Conservation (phyloP, 2,113 vertebrate species). For the Corydoras sp. region DNA sequence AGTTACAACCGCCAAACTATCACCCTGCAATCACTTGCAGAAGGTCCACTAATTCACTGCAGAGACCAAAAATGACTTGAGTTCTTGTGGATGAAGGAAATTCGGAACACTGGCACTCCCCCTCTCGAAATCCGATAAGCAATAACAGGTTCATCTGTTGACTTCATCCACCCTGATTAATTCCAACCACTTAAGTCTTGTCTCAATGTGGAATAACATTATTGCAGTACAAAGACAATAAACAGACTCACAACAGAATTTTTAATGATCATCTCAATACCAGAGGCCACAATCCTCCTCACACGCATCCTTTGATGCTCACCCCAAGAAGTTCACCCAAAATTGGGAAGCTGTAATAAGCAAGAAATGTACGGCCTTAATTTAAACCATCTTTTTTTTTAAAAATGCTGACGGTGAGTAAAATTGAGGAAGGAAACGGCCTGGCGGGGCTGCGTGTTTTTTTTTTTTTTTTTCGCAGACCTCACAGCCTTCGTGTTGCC, state of each 20-base stretch:
- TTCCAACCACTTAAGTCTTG: constrained; percentile 19
- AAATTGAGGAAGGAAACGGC: constrained; percentile 17
- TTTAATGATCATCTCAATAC: constrained; percentile 29
- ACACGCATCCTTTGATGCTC: constrained; percentile 18
- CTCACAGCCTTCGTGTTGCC: constrained; percentile 17
- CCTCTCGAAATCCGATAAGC: background rate
- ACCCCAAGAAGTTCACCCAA: background rate
- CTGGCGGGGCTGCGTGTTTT: constrained; percentile 18
- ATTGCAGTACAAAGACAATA: constrained; percentile 16
- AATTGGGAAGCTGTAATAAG: constrained; percentile 11
- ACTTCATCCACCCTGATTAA: constrained; percentile 18
- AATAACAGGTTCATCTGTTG: constrained; percentile 7
- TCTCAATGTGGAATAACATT: constrained; percentile 9
- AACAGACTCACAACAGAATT: background rate
- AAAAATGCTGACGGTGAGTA: constrained; percentile 21
- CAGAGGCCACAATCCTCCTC: background rate
- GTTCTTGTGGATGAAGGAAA: too few species aligned
- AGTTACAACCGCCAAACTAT: too few species aligned
- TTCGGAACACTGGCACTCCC: background rate
- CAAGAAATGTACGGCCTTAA: constrained; percentile 8
- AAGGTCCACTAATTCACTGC: background rate
- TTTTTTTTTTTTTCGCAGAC: background rate
- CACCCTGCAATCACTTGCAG: background rate
- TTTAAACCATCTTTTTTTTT: constrained; percentile 7
- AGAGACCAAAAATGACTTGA: too few species aligned